Base-by-base conservation (phyloP, 2,888 invertebrate genomes). In the Drosophila bunnanda region DNA sequence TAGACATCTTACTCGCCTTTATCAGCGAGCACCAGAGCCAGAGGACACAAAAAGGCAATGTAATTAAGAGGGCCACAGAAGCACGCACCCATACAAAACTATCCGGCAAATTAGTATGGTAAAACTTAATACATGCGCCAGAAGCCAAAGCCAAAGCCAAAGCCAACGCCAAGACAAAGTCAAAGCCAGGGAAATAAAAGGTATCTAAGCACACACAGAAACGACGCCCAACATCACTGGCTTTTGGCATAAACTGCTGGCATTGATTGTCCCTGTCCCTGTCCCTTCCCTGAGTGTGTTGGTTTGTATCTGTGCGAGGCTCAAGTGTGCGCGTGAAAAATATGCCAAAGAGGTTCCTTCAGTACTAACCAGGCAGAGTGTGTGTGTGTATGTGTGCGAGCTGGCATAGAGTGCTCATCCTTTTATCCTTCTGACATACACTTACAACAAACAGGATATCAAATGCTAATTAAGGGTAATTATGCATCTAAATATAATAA, bases 81-180 rank as follows among this genome's bases (percentile, higher is more conserved):
- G 70, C 66, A 75, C 34, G 76, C 59, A 55, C 17, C 53, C 52
- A 70, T 58, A 76, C 69, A 76, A 67, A 75, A 76, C 75, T 80
- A 76, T 75, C 66, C 68, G 61, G 73, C 75, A 86, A 89, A 88
- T 89, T 88, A 88, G 82, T 82, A 77, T 59, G 77, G 83, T 66
- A 79, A 80, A 88, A 89, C 86, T 83, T 81, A 77, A 86, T 83
- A 71, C 53, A 62, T 39, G 62, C 59, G 46, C 39, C 53, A 10
- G 32, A 65, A 65, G 76, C 80, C 73, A 75, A 15, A 10, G 28
- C 28, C 25, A 15, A 8, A 25, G 48, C 48, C 17, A 30, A 20
- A 4, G 48, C 48, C 12, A 13, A 70, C 60, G 67, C 75, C 67
- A 50, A 65, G 38, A 38, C 54, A 13, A 75, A 73, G 73, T 57